Base-by-base conservation (phyloP, 1,140 invertebrate species). In the Acromyrmex echinatior region DNA sequence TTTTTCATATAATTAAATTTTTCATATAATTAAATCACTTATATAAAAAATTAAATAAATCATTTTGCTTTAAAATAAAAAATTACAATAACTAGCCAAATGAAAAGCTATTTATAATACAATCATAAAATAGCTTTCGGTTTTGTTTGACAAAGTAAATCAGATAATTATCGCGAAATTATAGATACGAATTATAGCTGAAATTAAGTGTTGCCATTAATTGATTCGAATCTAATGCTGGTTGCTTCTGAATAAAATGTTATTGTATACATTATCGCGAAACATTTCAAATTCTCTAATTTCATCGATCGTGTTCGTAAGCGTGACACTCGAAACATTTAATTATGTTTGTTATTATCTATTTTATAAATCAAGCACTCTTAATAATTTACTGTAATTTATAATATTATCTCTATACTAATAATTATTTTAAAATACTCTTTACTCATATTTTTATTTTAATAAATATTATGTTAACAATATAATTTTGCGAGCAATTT, bases 281-380 rank as follows among this genome's bases (percentile, higher is more conserved):
- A 81, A 49, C 65, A 81, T 51, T 81, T 71, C 5, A 56, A 21
- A 71, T 58, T 58, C 31, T 31, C 16, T 73, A 71, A 21, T 81
- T 65, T 39, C 21, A 81, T 73, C 60, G 66, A 81, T 81, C 66
- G 21, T 45, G 51, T 81, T 39, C 16, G 21, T 45, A 53, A 25
- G 66, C 31, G 66, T 58, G 66, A 73, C 79, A 60, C 12, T 12
- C 63, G n/a, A 53, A 51, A 51, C 31, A 58, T 70, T 62, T 12
- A 31, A 71, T 71, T 81, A 56, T 12, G 10, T 81, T 56, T 45
- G 25, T 56, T 68, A 18, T 56, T 58, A 56, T 58, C 28, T 68
- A 21, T 68, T 25, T 4, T 5, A 1, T 39, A 51, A 31, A 53
- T 53, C 25, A 25, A 14, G 9, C 9, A 14, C 1, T 58, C 10